These are phyloP conservation scores for Galerucella pusilla DNA, from an alignment of 2,888 invertebrate species.

Conservation along the genomic window DNA sequence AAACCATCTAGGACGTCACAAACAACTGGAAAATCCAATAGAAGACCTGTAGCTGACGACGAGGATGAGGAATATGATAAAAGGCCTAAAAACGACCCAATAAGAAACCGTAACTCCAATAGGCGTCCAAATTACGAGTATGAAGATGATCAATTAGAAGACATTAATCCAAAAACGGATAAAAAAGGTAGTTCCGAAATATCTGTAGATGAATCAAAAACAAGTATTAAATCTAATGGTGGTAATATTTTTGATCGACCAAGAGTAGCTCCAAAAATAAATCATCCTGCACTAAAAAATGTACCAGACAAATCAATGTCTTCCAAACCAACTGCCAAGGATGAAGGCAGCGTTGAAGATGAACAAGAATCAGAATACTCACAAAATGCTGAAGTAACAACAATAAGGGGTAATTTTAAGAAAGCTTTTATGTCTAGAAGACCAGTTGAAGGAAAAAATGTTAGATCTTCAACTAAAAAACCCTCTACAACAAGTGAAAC, in stretches of 20 bases:
- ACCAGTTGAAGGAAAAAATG: slow-evolving; percentile 71
- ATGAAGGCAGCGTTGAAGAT: slow-evolving; percentile 37
- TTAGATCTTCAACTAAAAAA: slow-evolving; percentile 69
- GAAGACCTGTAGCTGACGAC: slow-evolving; percentile 61
- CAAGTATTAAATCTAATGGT: slow-evolving; percentile 72
- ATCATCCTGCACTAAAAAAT: slow-evolving; percentile 81
- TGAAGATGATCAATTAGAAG: slow-evolving; percentile 54
- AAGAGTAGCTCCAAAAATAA: slow-evolving; percentile 80
- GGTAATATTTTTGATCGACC: slow-evolving; percentile 80
- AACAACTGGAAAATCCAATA: slow-evolving; percentile 39
- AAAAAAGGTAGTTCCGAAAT: slow-evolving; percentile 36
- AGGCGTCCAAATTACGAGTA: slow-evolving; percentile 63
- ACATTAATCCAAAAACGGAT: slow-evolving; percentile 49
- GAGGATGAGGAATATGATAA: slow-evolving; percentile 58
- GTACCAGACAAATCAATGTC: slow-evolving; percentile 75
- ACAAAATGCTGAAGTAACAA: slow-evolving; percentile 44
- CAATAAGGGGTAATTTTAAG: slow-evolving; percentile 77
- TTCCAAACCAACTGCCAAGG: slow-evolving; percentile 50
- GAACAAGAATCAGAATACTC: slow-evolving; percentile 41
- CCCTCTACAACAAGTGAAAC: slow-evolving; percentile 5
- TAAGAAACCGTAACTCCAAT: slow-evolving; percentile 28
- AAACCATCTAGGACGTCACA: slow-evolving; percentile 39
- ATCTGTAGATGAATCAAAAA: slow-evolving; percentile 46
- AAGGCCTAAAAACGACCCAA: slow-evolving; percentile 23
- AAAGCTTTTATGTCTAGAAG: slow-evolving; percentile 84